phyloP scores from a whole-genome alignment of 2,888 invertebrate species.

The Tricholauxania praeusta region DNA sequence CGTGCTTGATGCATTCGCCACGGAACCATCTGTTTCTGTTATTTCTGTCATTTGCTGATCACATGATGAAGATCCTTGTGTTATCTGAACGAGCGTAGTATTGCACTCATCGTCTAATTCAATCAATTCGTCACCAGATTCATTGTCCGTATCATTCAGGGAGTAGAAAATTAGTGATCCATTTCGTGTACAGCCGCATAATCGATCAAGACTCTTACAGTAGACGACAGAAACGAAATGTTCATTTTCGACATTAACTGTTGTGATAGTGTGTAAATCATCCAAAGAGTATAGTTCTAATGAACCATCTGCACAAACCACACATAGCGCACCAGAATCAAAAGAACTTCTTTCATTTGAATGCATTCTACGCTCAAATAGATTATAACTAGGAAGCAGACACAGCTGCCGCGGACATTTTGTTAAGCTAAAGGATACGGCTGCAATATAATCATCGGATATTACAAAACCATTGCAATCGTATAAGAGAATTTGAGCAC shows the following conservation, averaged over 20 bases:
- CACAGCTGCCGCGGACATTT: constrained; percentile 80
- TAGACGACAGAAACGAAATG: constrained; percentile 86
- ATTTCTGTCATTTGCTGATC: constrained; percentile 48
- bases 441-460: constrained; percentile 64
- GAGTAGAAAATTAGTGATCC: constrained; percentile 88
- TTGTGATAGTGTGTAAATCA: constrained; percentile 77
- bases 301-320: constrained; percentile 81
- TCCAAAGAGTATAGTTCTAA: constrained; percentile 79
- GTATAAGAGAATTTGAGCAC: constrained; percentile 61
- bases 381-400: constrained; percentile 71
- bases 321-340: constrained; percentile 75
- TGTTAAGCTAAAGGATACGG: constrained; percentile 71
- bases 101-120: constrained; percentile 76
- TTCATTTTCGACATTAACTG: constrained; percentile 76
- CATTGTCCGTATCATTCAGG: constrained; percentile 79
- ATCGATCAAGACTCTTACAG: constrained; percentile 87
- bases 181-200: constrained; percentile 85
- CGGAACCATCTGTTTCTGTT: constrained; percentile 58
- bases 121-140: constrained; percentile 76
- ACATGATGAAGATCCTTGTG: constrained; percentile 7
- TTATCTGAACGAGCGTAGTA: constrained; percentile 47
- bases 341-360: constrained; percentile 21
- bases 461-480: constrained; percentile 58
- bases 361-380: constrained; percentile 28
- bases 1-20: constrained; percentile 31